These are phyloP conservation scores for Labroides dimidiatus DNA, from an alignment of 2,797 vertebrate species.

Conservation along the genomic window DNA sequence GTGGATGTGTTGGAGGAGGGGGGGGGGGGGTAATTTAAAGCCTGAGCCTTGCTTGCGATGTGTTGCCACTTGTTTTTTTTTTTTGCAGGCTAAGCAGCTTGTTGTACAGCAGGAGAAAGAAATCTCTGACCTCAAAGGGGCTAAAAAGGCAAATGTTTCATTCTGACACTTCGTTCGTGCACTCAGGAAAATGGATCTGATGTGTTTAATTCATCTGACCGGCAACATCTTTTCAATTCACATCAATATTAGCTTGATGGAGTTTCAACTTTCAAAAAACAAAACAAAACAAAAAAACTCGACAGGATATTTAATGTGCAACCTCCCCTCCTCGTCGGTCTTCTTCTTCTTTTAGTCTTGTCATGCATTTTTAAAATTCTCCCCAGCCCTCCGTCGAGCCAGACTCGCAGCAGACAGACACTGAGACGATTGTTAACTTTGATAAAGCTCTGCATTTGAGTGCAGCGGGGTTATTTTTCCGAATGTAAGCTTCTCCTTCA, in stretches of 20 bases:
- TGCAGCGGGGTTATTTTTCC: constrained; percentile 47
- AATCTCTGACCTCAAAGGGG: constrained; percentile 58
- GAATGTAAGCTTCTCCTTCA: constrained; percentile 61
- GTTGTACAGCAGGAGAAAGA: constrained; percentile 63
- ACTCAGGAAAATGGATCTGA: constrained; percentile 74
- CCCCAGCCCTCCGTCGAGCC: constrained; percentile 57
- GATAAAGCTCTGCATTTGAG: constrained; percentile 63
- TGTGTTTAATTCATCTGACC: constrained; percentile 64
- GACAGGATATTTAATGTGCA: constrained; percentile 58
- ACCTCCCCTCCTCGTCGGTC: constrained; percentile 9
- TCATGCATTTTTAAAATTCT: constrained; percentile 75
- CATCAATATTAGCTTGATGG: constrained; percentile 64
- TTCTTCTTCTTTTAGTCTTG: constrained; percentile 34
- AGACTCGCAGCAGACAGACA: constrained; percentile 67
- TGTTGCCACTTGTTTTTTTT: constrained; percentile 65
- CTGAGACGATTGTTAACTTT: constrained; percentile 71
- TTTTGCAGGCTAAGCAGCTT: constrained; percentile 71
- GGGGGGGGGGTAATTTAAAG: constrained; percentile 74
- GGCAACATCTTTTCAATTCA: constrained; percentile 59
- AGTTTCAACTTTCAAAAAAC: constrained; percentile 24
- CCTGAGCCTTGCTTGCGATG: constrained; percentile 46
- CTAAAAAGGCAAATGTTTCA: constrained; percentile 73
- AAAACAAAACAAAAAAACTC: too few species aligned
- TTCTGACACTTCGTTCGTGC: constrained; percentile 73
- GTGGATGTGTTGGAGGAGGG: constrained; percentile 67